Base-by-base conservation (phyloP, 1,140 invertebrate species). In the Acromyrmex heyeri region DNA sequence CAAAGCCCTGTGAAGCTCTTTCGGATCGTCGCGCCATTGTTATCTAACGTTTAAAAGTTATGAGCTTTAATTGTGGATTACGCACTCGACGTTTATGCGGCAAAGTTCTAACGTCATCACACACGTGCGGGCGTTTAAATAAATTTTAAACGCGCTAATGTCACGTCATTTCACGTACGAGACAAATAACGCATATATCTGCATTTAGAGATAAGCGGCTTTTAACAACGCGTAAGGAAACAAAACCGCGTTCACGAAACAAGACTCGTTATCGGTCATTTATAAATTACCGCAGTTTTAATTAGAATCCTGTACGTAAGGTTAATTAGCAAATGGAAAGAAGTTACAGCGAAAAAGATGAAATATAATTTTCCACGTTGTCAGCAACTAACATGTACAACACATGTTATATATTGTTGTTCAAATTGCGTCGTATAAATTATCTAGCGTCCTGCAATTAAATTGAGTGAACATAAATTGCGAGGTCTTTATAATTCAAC, bases 41-140 rank as follows among this genome's bases (percentile, higher is more conserved):
- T 89, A 89, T 83, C 79, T 75, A 57, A 77, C 73, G 73, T 85
- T 76, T 76, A 44, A 85, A 85, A 78, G 82, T 85, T 77, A 77
- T 55, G 72, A 76, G 59, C 59, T 85, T 85, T 85, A 78, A 85
- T 78, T 78, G 48, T 73, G 82, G 82, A 85, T 85, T 78, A 78
- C 73, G 53, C 79, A 64, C 57, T 85, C 67, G 59, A 21, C 73
- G 48, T 77, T 85, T 85, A 77, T 38, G 73, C 61, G 48, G 30
- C 69, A 48, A 78, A 72, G 38, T 48, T 62, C 38, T 55, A 85
- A 83, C 48, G 27, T 48, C 48, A n/a, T 57, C 64, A 21, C 44
- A 50, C 59, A 38, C 7, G 79, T 34, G 69, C 30, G 24, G 14
- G 14, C 55, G 24, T 83, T 83, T 50, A 83, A 83, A 83, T 83